A percentile compares a stretch with the other conserved stretches of the same genome.
phyloP scores from a whole-genome alignment of 2,113 vertebrate species.

The Mus musculus region GRCm39 chr9:111243501-111244000 shows the following conservation, averaged over 20 bases:
- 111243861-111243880: neutral
- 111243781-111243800: neutral
- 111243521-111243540: neutral
- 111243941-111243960: neutral
- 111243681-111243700: neutral
- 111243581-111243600: neutral
- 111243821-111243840: neutral
- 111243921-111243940: neutral
- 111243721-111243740: neutral
- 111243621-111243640: neutral
- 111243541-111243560: neutral
- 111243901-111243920: neutral
- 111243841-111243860: neutral
- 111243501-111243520: neutral
- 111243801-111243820: neutral
- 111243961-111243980: neutral
- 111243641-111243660: neutral
- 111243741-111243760: neutral
- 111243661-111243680: neutral
- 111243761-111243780: neutral
- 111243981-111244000: neutral
- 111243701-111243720: neutral
- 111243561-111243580: neutral
- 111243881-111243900: neutral
- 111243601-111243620: neutral